These are phyloP conservation scores for Peromyscus attwateri DNA, from an alignment of 2,797 vertebrate genomes.

Conservation along the genomic window DNA sequence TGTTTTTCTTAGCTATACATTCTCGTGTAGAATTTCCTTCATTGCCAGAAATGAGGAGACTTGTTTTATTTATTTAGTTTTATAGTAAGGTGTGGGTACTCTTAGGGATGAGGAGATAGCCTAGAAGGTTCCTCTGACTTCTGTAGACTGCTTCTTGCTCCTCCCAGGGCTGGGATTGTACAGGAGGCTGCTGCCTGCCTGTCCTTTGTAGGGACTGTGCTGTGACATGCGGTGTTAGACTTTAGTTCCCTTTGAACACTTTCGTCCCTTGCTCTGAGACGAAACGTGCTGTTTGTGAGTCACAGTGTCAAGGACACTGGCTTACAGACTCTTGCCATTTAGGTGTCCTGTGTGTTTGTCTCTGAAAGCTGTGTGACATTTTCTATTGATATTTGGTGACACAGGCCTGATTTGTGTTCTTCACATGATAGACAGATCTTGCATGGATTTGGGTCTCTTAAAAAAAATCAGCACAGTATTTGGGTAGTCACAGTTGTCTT, in stretches of 20 bases:
- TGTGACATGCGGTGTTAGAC: neutral
- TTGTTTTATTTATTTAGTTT: constrained; percentile 45
- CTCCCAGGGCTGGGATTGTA: neutral
- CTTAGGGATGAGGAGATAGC: neutral
- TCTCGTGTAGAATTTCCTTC: neutral
- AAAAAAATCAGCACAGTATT: neutral
- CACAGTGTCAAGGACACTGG: neutral
- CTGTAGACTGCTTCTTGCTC: neutral
- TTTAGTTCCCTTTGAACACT: neutral
- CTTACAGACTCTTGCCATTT: no score
- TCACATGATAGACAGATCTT: neutral
- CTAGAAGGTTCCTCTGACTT: constrained; percentile 24
- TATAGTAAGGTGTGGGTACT: constrained; percentile 15
- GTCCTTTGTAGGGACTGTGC: neutral
- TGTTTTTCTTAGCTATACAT: neutral
- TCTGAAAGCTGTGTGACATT: neutral
- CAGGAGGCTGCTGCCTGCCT: neutral
- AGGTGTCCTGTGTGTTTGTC: no score
- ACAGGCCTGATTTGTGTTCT: neutral
- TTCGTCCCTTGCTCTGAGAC: neutral
- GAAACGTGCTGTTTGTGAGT: neutral
- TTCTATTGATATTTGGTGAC: neutral
- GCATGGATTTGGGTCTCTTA: neutral
- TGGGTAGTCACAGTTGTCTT: neutral
- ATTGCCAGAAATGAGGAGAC: neutral